Percentiles rank a stretch among this genome's conserved stretches.
Conservation (phyloP, 2,797 vertebrate genomes). For the Macroramphosus scolopax region DNA sequence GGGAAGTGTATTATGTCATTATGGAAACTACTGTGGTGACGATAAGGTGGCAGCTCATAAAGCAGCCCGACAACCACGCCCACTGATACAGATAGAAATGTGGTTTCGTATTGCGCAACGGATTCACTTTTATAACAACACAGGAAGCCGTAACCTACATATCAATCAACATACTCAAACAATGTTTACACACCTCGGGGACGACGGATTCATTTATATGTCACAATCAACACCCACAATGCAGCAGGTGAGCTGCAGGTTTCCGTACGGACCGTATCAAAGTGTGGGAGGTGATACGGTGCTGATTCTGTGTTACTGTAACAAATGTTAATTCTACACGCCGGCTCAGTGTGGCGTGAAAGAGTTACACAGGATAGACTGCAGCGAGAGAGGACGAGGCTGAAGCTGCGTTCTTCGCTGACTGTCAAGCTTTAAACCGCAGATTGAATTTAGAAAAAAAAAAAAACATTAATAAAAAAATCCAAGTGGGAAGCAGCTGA, state of each 20-base stretch:
- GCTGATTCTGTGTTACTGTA: constrained; percentile 47
- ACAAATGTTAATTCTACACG: constrained; percentile 64
- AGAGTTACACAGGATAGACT: constrained; percentile 5
- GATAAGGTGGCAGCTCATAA: constrained; percentile 21
- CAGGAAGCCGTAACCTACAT: constrained; percentile 13
- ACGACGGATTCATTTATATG: constrained; percentile 10
- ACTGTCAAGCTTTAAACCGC: too few species aligned
- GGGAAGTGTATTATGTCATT: constrained; percentile 41
- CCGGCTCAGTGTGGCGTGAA: constrained; percentile 25
- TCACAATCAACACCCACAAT: constrained; percentile 33
- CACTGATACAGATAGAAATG: constrained; percentile 9
- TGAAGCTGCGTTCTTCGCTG: too few species aligned
- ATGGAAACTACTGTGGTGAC: constrained; percentile 59
- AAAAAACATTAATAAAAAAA: constrained; percentile 1
- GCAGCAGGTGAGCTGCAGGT: constrained; percentile 42
- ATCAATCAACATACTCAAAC: constrained; percentile 29
- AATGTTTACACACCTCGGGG: constrained; percentile 10
- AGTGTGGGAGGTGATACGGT: constrained; percentile 44
- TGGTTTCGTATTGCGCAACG: constrained; percentile 13
- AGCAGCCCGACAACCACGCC: constrained; percentile 10
- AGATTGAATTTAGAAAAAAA: background rate
- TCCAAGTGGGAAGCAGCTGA: too few species aligned
- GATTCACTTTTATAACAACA: constrained; percentile 26
- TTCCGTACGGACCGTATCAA: constrained; percentile 21
- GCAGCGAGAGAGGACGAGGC: constrained; percentile 1